A percentile compares a stretch with the other conserved stretches of the same genome.
Conservation (phyloP, 2,797 vertebrate species). For the Microctenopoma steveboyesi region DNA sequence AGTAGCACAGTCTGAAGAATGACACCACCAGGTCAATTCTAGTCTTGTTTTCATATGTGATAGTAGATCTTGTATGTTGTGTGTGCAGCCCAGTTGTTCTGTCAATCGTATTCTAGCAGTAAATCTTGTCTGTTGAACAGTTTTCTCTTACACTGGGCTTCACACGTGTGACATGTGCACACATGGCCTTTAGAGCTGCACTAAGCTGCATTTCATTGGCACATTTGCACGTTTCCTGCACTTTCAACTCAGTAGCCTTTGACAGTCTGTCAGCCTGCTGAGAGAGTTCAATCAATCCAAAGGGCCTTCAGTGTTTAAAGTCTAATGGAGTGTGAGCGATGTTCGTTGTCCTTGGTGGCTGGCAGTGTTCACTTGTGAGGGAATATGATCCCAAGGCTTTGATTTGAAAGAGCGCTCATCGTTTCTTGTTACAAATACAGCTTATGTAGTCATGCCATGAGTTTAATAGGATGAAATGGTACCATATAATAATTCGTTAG, state of each 20-base stretch:
- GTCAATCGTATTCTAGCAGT: constrained; percentile 51
- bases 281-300: constrained; percentile 40
- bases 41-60: constrained; percentile 22
- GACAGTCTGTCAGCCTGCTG: constrained; percentile 19
- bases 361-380: constrained; percentile 26
- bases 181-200: constrained; percentile 56
- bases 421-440: constrained; percentile 28
- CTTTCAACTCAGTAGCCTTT: constrained; percentile 42
- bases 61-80: constrained; percentile 7
- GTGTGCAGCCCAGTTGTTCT: constrained; percentile 59
- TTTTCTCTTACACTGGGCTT: constrained; percentile 60
- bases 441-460: background rate
- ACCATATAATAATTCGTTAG: background rate
- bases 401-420: constrained; percentile 28
- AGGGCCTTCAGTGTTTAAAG: constrained; percentile 35
- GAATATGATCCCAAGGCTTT: constrained; percentile 35
- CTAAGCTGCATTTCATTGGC: constrained; percentile 56
- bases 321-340: constrained; percentile 33
- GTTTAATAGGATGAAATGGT: constrained; percentile 1
- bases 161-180: constrained; percentile 65
- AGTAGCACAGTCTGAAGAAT: background rate
- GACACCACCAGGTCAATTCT: constrained; percentile 4
- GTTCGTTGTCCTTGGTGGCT: constrained; percentile 43
- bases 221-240: constrained; percentile 59
- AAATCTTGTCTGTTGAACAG: constrained; percentile 55